Conservation (phyloP, 1,140 invertebrate genomes). For the Cecropterus lyciades region DNA sequence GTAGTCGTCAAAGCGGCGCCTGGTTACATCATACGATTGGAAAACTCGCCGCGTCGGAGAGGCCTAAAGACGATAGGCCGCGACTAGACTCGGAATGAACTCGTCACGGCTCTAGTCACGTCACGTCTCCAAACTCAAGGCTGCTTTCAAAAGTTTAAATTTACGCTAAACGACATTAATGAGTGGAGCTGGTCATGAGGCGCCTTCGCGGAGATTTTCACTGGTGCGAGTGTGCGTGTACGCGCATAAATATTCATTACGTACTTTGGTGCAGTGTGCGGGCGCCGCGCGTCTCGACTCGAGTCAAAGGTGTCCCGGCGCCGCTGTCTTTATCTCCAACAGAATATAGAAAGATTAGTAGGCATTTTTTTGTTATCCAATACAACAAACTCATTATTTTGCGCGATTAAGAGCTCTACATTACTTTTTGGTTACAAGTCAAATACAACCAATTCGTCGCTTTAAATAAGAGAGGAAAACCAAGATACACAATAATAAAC, state of each 20-base stretch:
- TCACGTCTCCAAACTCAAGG: constrained; percentile 62
- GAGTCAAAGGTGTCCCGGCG: constrained; percentile 72
- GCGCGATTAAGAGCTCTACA: background rate
- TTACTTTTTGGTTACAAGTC: background rate
- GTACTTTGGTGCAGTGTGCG: constrained; percentile 51
- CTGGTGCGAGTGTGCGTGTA: constrained; percentile 49
- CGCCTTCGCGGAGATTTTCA: constrained; percentile 51
- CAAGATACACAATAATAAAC: background rate
- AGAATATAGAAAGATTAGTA: constrained; percentile 31
- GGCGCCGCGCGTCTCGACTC: constrained; percentile 50
- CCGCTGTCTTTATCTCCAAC: constrained; percentile 43
- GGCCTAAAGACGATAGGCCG: constrained; percentile 56
- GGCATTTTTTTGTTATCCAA: constrained; percentile 5
- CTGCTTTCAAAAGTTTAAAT: constrained; percentile 76
- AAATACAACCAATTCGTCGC: background rate
- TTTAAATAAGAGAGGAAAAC: background rate
- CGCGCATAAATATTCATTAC: constrained; percentile 68
- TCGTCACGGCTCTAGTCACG: constrained; percentile 50
- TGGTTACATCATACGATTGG: constrained; percentile 73
- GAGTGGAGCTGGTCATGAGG: constrained; percentile 54
- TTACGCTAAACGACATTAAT: constrained; percentile 74
- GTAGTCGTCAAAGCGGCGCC: constrained; percentile 64
- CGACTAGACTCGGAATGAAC: constrained; percentile 64
- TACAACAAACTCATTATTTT: constrained; percentile 3
- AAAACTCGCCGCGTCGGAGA: constrained; percentile 67